These are phyloP conservation scores for Drosophila siamana DNA, from an alignment of 2,888 invertebrate genomes.

Conservation along the genomic window DNA sequence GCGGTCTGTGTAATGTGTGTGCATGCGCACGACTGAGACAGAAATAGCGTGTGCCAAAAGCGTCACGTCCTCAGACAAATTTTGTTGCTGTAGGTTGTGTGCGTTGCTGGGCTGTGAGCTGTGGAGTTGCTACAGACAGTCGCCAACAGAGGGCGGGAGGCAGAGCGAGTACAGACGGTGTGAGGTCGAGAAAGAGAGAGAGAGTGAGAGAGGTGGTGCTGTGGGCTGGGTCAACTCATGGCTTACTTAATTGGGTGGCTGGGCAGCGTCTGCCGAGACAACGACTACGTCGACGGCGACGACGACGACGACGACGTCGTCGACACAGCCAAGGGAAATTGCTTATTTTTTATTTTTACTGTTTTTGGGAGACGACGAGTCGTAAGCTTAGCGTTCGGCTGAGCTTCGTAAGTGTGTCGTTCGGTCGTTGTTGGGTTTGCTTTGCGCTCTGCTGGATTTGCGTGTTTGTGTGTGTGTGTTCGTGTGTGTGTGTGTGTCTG, in stretches of 20 bases:
- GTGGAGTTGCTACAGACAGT: slow-evolving; percentile 37
- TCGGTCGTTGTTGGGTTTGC: slow-evolving; percentile 17
- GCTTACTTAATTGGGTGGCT: slow-evolving; percentile 81
- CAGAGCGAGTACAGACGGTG: background rate
- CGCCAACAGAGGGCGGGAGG: background rate
- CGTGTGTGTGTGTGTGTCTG: slow-evolving; percentile 43
- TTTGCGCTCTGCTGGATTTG: slow-evolving; percentile 6
- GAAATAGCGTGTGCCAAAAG: slow-evolving; percentile 31
- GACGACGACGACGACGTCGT: slow-evolving; percentile 53
- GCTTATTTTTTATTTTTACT: slow-evolving; percentile 48
- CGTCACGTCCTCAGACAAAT: slow-evolving; percentile 75
- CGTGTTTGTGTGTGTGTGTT: slow-evolving; percentile 24
- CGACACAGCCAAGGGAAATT: slow-evolving; percentile 67
- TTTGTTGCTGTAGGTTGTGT: slow-evolving; percentile 84
- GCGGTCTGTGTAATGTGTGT: no score
- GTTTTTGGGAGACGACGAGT: slow-evolving; percentile 45
- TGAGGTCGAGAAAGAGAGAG: background rate
- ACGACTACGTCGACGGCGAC: slow-evolving; percentile 16
- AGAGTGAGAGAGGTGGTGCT: background rate
- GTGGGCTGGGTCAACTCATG: slow-evolving; percentile 66
- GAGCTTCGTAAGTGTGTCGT: slow-evolving; percentile 50
- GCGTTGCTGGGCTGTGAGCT: slow-evolving; percentile 30
- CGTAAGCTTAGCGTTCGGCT: slow-evolving; percentile 52
- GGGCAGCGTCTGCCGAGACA: slow-evolving; percentile 76
- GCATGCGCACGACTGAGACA: slow-evolving; percentile 40